Conservation (phyloP, 1,140 invertebrate species). For the Aplysia californica region DNA sequence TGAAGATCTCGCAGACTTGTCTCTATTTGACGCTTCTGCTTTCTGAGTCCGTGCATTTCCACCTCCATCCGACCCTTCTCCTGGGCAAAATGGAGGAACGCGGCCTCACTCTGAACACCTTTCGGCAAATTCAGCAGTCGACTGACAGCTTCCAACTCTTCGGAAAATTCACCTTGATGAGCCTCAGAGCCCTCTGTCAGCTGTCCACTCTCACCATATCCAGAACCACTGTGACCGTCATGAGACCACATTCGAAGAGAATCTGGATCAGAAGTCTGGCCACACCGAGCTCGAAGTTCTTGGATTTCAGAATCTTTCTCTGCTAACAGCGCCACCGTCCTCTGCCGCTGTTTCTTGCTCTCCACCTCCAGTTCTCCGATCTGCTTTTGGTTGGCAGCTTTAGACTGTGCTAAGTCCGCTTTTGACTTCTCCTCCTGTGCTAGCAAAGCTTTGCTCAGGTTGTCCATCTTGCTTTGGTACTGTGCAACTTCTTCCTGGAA, state of each 20-base stretch:
- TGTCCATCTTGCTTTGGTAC: slow-evolving; percentile 49
- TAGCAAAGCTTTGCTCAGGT: slow-evolving; percentile 51
- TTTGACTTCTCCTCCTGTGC: slow-evolving; percentile 70
- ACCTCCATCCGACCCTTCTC: slow-evolving; percentile 85
- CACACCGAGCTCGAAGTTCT: slow-evolving; percentile 68
- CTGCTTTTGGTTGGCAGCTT: slow-evolving; percentile 73
- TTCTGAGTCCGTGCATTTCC: slow-evolving; percentile 79
- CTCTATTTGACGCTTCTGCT: slow-evolving; percentile 80
- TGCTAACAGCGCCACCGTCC: slow-evolving; percentile 80
- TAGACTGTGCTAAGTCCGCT: slow-evolving; percentile 67
- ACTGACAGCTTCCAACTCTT: slow-evolving; percentile 54
- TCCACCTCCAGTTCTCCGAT: slow-evolving; percentile 78
- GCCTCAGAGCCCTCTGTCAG: not conserved
- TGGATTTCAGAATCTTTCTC: slow-evolving; percentile 86
- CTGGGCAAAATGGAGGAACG: slow-evolving; percentile 86
- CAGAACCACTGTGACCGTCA: not conserved
- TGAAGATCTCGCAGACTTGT: slow-evolving; percentile 76
- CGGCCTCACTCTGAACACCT: slow-evolving; percentile 64
- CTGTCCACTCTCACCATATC: not conserved
- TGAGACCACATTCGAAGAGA: not conserved
- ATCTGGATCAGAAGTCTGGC: slow-evolving; percentile 28
- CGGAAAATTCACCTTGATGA: slow-evolving; percentile 23
- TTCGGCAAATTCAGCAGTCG: slow-evolving; percentile 47
- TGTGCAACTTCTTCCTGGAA: no score
- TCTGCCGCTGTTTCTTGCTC: slow-evolving; percentile 81